Evolutionary conservation across 2,797 vertebrate species (phyloP), one percentile per base, ranked within the genome.

Genomic region (Pristis pectinata): DNA sequence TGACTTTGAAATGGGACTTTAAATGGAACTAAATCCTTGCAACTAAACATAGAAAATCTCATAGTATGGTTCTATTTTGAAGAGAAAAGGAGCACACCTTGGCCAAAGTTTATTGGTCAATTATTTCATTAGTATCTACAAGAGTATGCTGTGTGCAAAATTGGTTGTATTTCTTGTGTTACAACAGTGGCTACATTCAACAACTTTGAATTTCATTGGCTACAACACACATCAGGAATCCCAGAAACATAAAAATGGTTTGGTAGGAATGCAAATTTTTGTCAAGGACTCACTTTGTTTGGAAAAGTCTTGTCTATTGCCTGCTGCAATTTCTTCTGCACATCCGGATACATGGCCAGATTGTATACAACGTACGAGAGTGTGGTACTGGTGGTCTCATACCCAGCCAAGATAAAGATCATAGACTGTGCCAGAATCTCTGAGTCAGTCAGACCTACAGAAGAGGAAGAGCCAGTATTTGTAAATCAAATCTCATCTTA

Each of bases 351-450:
- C 0, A 11, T 96, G 24, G 98, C 98, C 95, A 98, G 95, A 95
- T 97, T 97, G 95, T 98, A 97, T 0, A 97, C 95, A 59, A 98
- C 17, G 96, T 96, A 98, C 92, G 91, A 94, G 77, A 98, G 96
- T 76, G 97, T 95, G 82, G 95, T 97, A 96, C 98, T 98, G 94
- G 85, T 98, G 24, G 98, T 98, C 95, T 98, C 98, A 22, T 97
- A 98, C 27, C 97, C 98, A 77, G 97, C 98, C 83, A 98, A 96
- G 94, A 98, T 95, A 95, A 98, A 98, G 89, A 96, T 95, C 95
- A 98, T 96, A 11, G 97, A 96, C 94, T 98, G 98, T 34, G 98
- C 97, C 92, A 98, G 96, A 95, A 98, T 97, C 96, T 98, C 98
- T 9, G 97, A 96, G 95, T 98, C 98, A 0, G 83, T 98, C 95